Conservation (phyloP, 2,888 invertebrate genomes). For the Ophioninae sp. region DNA sequence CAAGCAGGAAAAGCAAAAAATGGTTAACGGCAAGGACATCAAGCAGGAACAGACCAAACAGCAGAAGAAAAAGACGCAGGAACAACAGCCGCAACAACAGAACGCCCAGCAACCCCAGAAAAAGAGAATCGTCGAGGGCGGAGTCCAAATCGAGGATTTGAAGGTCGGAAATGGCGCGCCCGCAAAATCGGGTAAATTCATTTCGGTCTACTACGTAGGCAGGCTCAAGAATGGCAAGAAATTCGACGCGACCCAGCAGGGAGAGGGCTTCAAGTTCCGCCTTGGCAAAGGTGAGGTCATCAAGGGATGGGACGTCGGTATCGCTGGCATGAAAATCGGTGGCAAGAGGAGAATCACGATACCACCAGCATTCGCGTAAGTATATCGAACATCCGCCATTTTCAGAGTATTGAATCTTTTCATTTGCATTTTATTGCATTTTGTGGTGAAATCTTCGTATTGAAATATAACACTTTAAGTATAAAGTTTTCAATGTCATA, state of each 20-base stretch:
- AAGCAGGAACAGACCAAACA: conserved; percentile 66
- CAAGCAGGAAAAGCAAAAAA: conserved; percentile 77
- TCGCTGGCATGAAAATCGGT: conserved; percentile 96
- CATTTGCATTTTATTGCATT: too few species aligned
- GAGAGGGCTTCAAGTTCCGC: conserved; percentile 92
- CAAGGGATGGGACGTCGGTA: conserved; percentile 94
- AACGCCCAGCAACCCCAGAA: conserved; percentile 71
- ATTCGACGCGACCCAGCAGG: conserved; percentile 90
- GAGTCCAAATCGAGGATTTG: conserved; percentile 90
- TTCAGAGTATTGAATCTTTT: neutral
- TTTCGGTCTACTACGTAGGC: conserved; percentile 92
- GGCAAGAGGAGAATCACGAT: conserved; percentile 93
- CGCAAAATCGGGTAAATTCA: conserved; percentile 90
- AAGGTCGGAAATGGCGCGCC: conserved; percentile 89
- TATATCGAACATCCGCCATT: conserved; percentile 64
- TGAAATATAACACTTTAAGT: too few species aligned
- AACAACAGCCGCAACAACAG: conserved; percentile 65
- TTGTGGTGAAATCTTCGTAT: too few species aligned
- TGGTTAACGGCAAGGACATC: conserved; percentile 72
- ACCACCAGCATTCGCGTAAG: conserved; percentile 94
- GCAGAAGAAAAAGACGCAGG: conserved; percentile 53
- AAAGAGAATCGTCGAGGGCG: conserved; percentile 87
- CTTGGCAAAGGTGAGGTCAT: conserved; percentile 94
- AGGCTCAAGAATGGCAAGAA: conserved; percentile 92
- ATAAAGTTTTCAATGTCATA: too few species aligned